Conservation (phyloP, 1,140 invertebrate species). For the Drosophila equinoxialis region DNA sequence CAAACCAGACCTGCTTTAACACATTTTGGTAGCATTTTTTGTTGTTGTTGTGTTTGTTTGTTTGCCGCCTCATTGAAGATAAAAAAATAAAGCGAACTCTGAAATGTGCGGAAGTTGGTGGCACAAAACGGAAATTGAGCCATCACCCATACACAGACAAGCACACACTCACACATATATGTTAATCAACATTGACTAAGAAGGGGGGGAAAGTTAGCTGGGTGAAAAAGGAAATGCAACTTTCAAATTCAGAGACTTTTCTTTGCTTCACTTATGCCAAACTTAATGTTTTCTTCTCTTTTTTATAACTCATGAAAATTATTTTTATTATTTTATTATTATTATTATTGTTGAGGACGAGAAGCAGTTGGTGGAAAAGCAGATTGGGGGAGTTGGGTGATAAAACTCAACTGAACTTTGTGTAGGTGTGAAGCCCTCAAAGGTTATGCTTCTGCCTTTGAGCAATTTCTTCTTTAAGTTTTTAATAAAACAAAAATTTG, state of each 20-base stretch:
- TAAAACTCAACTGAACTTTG: neutral
- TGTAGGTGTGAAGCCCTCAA: constrained; percentile 38
- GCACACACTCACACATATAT: constrained; percentile 36
- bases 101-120: constrained; percentile 61
- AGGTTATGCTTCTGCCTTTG: constrained; percentile 29
- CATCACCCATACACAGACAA: constrained; percentile 67
- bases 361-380: neutral
- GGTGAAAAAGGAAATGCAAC: constrained; percentile 25
- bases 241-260: constrained; percentile 50
- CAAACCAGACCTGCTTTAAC: constrained; percentile 6
- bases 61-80: constrained; percentile 62
- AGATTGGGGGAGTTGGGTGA: neutral
- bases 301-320: constrained; percentile 76
- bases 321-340: constrained; percentile 53
- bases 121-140: constrained; percentile 74
- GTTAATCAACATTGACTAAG: neutral
- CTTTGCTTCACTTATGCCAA: constrained; percentile 45
- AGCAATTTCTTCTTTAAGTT: constrained; percentile 10
- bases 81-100: constrained; percentile 15
- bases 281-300: constrained; percentile 13
- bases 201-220: neutral
- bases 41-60: constrained; percentile 42
- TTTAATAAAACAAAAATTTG: constrained; percentile 13
- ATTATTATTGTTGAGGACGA: neutral
- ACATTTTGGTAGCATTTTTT: constrained; percentile 19